Base-by-base conservation (phyloP, 2,797 vertebrate genomes). In the Gymnodraco acuticeps region DNA sequence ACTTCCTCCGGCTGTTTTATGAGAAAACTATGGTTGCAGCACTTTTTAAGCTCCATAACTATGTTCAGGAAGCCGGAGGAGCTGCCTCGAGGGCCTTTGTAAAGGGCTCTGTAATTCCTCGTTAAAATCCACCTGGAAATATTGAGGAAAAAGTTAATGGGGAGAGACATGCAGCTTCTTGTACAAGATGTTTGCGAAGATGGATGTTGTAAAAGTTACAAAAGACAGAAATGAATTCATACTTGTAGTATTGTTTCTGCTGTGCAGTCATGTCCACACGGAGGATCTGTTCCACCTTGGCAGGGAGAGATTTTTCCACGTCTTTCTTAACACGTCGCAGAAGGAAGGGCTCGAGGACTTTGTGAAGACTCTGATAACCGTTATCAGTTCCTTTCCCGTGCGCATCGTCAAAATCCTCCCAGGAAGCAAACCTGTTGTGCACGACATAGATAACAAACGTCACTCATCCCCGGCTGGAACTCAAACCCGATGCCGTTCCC, bases 161-260 rank as follows among this genome's bases (percentile, higher is more conserved):
- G 67, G 71, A 62, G 20, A 59, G 16, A 78, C 55, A 64, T 19
- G 4, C 17, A 55, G 70, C 46, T 41, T 2, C 19, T 38, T 20
- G 4, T 5, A 33, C 3, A 2, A 52, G 12, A 2, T 3, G 2
- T 65, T 60, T 17, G 33, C 3, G 47, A 42, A 58, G 10, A 55
- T 50, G 38, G 6, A 47, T 20, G n/a, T 10, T 15, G 64, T 31
- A n/a, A 56, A 64, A 58, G 31, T 27, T 10, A 16, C 14, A 13
- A 50, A 60, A 46, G 15, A 67, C 23, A 20, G 17, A 38, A 55
- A 63, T n/a, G 51, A 14, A 20, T 5, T 45, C 95, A 27, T 93
- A 99, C 98, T 99, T 99, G 88, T 99, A 99, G 94, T 96, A 99
- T 83, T 99, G 98, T 62, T 99, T 99, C 94, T 99, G 98, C 73